Evolutionary conservation across 2,797 vertebrate genomes (phyloP).

Genomic region (Fundulus diaphanus): DNA sequence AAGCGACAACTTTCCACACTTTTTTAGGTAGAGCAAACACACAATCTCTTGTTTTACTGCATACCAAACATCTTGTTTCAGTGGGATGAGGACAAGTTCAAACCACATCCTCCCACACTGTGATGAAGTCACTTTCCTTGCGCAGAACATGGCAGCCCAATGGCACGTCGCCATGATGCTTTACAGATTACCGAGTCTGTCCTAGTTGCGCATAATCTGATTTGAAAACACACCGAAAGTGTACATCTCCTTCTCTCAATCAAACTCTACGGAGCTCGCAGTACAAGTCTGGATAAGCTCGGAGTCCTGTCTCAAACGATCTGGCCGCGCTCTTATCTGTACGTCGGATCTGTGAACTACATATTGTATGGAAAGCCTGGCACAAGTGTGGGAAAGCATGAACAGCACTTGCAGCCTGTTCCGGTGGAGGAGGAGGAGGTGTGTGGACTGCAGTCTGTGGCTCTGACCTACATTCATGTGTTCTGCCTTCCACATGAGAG

Average conservation of each 20-base stretch:
- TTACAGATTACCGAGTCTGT: conserved; percentile 36
- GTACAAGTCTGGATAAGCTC: conserved; percentile 16
- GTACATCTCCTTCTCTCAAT: neutral
- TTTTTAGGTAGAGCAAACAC: conserved; percentile 33
- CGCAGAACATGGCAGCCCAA: conserved; percentile 28
- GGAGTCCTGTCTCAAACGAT: neutral
- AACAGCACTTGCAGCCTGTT: conserved; percentile 52
- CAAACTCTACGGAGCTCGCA: neutral
- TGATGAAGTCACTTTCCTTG: conserved; percentile 57
- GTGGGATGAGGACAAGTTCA: conserved; percentile 35
- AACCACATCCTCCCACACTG: conserved; percentile 54
- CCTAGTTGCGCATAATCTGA: conserved; percentile 16
- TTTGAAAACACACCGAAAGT: conserved; percentile 1
- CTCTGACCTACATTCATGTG: conserved; percentile 78
- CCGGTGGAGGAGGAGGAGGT: conserved; percentile 46
- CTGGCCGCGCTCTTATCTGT: conserved; percentile 16
- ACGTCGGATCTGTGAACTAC: conserved; percentile 39
- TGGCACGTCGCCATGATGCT: conserved; percentile 36
- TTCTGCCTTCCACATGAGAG: conserved; percentile 75
- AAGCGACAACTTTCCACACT: conserved; percentile 18
- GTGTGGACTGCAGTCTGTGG: conserved; percentile 48
- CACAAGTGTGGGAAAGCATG: conserved; percentile 68
- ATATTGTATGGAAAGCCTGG: conserved; percentile 59
- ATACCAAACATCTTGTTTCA: conserved; percentile 56
- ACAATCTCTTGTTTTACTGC: conserved; percentile 54